These are phyloP conservation scores for Ceratina japonica DNA, from an alignment of 1,140 invertebrate genomes.

Conservation along the genomic window DNA sequence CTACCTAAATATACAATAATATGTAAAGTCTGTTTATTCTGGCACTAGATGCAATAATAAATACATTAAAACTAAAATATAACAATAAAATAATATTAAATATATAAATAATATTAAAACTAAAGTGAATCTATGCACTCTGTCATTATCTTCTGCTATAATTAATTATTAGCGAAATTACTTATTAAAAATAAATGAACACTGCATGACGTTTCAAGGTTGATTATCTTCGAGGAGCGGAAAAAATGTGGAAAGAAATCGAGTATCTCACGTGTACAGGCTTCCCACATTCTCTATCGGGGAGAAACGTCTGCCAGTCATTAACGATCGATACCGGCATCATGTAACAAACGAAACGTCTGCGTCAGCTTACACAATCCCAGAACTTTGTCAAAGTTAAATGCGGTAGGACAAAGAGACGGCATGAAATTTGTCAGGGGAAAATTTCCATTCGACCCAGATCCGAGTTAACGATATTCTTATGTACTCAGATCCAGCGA, in stretches of 20 bases:
- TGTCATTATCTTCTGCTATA: no score
- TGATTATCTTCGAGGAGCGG: not conserved
- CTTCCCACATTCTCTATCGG: not conserved
- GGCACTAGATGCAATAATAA: no score
- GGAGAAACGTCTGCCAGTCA: not conserved
- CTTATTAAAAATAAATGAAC: not conserved
- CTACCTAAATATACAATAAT: no score
- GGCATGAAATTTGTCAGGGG: slow-evolving; percentile 29
- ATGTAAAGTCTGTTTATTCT: no score
- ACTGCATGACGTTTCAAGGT: not conserved
- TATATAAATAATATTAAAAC: no score
- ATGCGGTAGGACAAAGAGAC: slow-evolving; percentile 9
- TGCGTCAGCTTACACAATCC: not conserved
- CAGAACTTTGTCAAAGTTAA: slow-evolving; percentile 12
- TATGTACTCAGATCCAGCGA: not conserved
- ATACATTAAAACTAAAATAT: no score
- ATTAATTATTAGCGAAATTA: no score
- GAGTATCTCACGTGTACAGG: not conserved
- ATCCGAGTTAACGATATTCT: slow-evolving; percentile 1
- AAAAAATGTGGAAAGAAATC: not conserved
- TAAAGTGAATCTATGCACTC: no score
- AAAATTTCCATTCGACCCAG: slow-evolving; percentile 34
- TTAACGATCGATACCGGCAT: slow-evolving; percentile 18
- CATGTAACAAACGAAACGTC: slow-evolving; percentile 3
- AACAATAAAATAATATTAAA: no score